Evolutionary conservation across 1,140 invertebrate genomes (phyloP).

Genomic region (Bombus haemorrhoidalis): DNA sequence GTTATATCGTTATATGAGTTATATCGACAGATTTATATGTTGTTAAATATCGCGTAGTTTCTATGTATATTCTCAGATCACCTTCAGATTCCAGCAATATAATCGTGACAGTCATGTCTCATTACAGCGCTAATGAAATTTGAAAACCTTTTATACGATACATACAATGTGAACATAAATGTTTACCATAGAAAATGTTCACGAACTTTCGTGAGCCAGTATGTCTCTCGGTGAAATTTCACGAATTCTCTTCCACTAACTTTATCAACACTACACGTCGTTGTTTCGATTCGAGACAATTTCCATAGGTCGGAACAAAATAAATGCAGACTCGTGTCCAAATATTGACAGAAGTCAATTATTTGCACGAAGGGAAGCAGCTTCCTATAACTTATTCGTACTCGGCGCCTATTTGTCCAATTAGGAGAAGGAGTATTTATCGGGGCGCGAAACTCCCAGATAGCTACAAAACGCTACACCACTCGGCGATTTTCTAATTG

Average conservation of each 20-base stretch:
- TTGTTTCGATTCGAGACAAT: not conserved
- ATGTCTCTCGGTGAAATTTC: not conserved
- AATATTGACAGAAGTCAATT: conserved; percentile 15
- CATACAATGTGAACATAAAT: too few species aligned
- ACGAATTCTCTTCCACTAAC: not conserved
- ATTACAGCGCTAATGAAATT: too few species aligned
- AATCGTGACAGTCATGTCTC: too few species aligned
- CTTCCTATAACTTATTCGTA: not conserved
- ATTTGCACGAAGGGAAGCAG: not conserved
- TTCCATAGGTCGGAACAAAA: not conserved
- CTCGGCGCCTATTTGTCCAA: not conserved
- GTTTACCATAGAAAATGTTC: too few species aligned
- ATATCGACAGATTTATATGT: too few species aligned
- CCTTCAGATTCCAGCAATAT: too few species aligned
- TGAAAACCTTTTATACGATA: too few species aligned
- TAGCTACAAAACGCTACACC: not conserved
- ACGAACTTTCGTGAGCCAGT: too few species aligned
- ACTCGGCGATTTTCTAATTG: conserved; percentile 6
- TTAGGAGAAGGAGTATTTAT: not conserved
- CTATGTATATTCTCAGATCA: too few species aligned
- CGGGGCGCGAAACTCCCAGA: too few species aligned
- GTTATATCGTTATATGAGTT: too few species aligned
- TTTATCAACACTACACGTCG: not conserved
- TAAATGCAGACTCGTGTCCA: conserved; percentile 1
- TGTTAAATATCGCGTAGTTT: too few species aligned